Evolutionary conservation across 2,113 vertebrate species (phyloP).

Genomic region (Poecile atricapillus): DNA sequence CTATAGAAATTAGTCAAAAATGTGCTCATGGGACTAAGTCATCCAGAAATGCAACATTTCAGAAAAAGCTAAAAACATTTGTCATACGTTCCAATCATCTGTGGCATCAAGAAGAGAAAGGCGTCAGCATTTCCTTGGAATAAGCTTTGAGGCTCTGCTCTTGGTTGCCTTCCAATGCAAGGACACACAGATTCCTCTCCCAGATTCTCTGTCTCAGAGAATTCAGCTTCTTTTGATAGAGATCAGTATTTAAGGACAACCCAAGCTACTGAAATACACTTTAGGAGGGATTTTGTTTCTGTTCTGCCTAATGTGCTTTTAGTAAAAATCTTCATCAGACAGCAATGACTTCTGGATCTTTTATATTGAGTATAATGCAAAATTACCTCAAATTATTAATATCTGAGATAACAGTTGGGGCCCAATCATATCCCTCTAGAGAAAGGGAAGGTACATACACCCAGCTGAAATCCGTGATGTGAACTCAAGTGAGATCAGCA

Average conservation of each 20-base stretch:
- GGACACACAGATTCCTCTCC: not conserved
- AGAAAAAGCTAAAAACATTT: not conserved
- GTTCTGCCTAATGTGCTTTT: not conserved
- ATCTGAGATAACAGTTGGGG: not conserved
- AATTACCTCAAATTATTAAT: not conserved
- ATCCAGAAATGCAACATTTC: not conserved
- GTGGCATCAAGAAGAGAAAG: not conserved
- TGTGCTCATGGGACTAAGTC: not conserved
- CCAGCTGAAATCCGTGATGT: not conserved
- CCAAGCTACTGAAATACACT: too few species aligned
- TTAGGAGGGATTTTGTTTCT: not conserved
- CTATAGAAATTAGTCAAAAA: not conserved
- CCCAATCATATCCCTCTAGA: fast-evolving
- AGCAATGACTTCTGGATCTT: not conserved
- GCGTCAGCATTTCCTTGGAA: not conserved
- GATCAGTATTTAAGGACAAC: not conserved
- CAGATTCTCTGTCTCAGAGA: not conserved
- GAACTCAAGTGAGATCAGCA: not conserved
- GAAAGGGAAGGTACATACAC: not conserved
- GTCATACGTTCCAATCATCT: fast-evolving
- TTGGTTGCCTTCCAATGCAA: not conserved
- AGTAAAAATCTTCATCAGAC: not conserved
- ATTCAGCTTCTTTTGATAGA: not conserved
- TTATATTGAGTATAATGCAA: not conserved
- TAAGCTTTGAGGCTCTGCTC: not conserved